These are phyloP conservation scores for Acronicta psi DNA, from an alignment of 2,888 invertebrate species.

Conservation along the genomic window DNA sequence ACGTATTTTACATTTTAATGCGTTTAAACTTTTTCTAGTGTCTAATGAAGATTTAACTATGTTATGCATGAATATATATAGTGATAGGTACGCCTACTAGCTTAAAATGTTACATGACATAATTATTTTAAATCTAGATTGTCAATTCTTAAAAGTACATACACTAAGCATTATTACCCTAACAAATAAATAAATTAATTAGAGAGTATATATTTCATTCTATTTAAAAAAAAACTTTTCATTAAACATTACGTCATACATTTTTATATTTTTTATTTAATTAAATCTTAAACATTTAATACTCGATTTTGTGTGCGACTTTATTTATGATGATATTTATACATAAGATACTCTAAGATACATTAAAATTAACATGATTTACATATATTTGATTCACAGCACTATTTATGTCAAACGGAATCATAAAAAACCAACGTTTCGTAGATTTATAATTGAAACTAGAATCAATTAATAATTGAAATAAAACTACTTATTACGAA, in stretches of 20 bases:
- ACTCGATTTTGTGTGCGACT: not conserved
- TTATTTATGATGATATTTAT: not conserved
- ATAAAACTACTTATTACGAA: too few species aligned
- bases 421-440: not conserved
- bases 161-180: conserved; percentile 25
- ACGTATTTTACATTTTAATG: conserved; percentile 56
- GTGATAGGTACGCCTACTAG: conserved; percentile 40
- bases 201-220: not conserved
- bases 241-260: not conserved
- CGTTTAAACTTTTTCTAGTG: conserved; percentile 46
- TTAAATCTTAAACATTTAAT: not conserved
- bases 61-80: conserved; percentile 60
- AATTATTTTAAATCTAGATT: conserved; percentile 17
- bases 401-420: not conserved
- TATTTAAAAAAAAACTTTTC: conserved; percentile 3
- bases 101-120: conserved; percentile 21
- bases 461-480: too few species aligned
- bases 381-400: not conserved
- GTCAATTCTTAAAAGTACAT: conserved; percentile 18
- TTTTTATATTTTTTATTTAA: too few species aligned
- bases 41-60: conserved; percentile 40
- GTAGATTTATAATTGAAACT: not conserved
- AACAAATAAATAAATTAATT: conserved; percentile 6
- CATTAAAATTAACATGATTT: conserved; percentile 1
- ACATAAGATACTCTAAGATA: conserved; percentile 3